Evolutionary conservation across 2,113 vertebrate genomes (phyloP), one percentile per base, ranked within the genome.

Genomic region (Tenebrosternarchus preto): DNA sequence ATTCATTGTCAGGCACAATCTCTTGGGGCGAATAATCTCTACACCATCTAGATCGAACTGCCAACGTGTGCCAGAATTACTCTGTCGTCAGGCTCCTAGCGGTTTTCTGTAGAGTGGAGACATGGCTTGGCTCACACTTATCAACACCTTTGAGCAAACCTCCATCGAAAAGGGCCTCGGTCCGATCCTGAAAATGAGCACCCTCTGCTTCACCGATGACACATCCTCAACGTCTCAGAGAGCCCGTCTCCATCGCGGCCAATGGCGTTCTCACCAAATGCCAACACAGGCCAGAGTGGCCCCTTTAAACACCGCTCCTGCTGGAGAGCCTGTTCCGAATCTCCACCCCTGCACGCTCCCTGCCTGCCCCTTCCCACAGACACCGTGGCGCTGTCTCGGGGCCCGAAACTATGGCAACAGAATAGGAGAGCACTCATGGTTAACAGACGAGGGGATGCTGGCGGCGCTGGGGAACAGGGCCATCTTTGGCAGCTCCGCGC

Each of bases 331-430:
- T 75, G 71, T 79, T 67, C 39, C 33, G 67, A 80, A 73, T 80
- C 24, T 71, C 72, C 74, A 71, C 80, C 84, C 86, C 80, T 82
- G 81, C 83, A 87, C 92, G 90, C 93, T 90, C 90, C 91, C 90
- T 92, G 91, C 69, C 90, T 93, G 92, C 88, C 92, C 91, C 94
- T 94, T 94, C 94, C 94, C 94, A 94, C 91, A 95, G 92, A 93
- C 94, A 95, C 90, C 95, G 95, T 93, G 94, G 95, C 94, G 94
- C 94, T 94, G 93, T 95, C 95, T 93, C 93, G 95, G 95, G 94
- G 95, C 93, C 91, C 92, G 97, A 96, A 97, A 97, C 97, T 97
- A 98, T 98, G 96, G 97, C 95, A 98, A 98, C 98, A 73, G 95
- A 96, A 96, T 95, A 94, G 95, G 95, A 95, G 95, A 96, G 95